phyloP scores from a whole-genome alignment of 1,140 invertebrate species.

The Pseudomyrmex flavicornis region DNA sequence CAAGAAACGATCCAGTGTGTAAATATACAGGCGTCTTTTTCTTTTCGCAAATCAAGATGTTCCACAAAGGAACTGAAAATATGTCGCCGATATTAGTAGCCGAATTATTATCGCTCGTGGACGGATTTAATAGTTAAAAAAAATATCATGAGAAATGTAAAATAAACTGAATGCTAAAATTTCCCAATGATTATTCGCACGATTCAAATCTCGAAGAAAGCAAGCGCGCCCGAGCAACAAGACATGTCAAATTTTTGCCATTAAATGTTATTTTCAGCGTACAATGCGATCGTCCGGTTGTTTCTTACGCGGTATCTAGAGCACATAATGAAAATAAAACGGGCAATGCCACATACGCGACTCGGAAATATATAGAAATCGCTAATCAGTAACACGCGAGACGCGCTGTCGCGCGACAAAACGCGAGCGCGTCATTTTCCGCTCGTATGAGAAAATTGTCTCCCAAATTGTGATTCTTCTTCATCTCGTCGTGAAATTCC shows the following conservation, averaged over 20 bases:
- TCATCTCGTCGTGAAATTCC: not conserved
- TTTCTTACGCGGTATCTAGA: slow-evolving; percentile 36
- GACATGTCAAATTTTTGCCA: not conserved
- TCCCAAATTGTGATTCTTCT: not conserved
- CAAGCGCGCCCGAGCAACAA: not conserved
- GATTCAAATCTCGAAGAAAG: not conserved
- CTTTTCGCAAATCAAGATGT: slow-evolving; percentile 3
- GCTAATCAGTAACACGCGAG: not conserved
- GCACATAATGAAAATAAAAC: slow-evolving; percentile 51
- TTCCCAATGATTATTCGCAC: not conserved
- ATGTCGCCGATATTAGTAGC: not conserved
- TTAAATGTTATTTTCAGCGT: slow-evolving; percentile 5
- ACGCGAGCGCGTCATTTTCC: not conserved
- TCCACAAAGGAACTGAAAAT: not conserved
- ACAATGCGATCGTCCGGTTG: not conserved
- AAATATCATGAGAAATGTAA: not conserved
- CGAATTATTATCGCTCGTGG: not conserved
- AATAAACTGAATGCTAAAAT: not conserved
- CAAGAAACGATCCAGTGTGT: slow-evolving; percentile 21
- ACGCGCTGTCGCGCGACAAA: slow-evolving; percentile 2
- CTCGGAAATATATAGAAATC: not conserved
- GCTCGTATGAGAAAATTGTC: slow-evolving; percentile 25
- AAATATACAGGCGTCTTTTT: not conserved
- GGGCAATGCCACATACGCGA: not conserved
- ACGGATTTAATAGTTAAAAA: not conserved